These are phyloP conservation scores for Rhinogobio ventralis DNA, from an alignment of 2,797 vertebrate genomes.

Conservation along the genomic window DNA sequence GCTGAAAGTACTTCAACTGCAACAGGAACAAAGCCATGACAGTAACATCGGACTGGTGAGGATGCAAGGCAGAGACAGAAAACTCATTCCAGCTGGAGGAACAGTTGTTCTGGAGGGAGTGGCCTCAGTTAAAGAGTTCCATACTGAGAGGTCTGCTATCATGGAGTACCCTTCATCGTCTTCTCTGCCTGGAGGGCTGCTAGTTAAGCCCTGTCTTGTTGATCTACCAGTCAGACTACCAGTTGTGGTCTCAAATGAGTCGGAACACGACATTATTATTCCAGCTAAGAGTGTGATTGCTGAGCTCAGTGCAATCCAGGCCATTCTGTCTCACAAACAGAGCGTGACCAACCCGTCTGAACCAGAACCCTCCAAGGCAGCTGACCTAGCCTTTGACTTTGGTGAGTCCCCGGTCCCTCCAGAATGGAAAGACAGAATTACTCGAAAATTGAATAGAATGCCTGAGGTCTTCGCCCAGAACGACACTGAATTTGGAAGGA, in stretches of 20 bases:
- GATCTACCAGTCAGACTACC: not conserved
- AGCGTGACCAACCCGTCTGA: not conserved
- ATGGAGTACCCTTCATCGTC: not conserved
- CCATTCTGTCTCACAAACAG: not conserved
- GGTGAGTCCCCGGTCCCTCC: not conserved
- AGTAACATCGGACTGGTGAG: conserved; percentile 12
- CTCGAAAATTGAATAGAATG: not conserved
- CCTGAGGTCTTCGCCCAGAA: conserved; percentile 33
- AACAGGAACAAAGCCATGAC: conserved; percentile 6
- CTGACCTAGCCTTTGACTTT: conserved; percentile 8
- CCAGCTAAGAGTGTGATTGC: not conserved
- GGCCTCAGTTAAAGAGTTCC: not conserved
- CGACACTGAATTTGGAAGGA: conserved; percentile 26
- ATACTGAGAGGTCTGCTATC: not conserved
- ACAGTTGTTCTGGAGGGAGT: conserved; percentile 1
- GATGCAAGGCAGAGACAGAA: not conserved
- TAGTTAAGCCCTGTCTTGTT: not conserved
- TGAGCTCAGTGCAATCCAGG: not conserved
- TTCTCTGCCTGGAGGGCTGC: not conserved
- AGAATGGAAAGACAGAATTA: conserved; percentile 6
- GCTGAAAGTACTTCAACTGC: conserved; percentile 24
- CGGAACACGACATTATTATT: not conserved
- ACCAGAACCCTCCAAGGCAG: not conserved
- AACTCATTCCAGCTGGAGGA: conserved; percentile 9
- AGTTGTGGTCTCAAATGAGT: not conserved